Conservation (phyloP, 2,113 vertebrate species). For the Holacanthus passer region DNA sequence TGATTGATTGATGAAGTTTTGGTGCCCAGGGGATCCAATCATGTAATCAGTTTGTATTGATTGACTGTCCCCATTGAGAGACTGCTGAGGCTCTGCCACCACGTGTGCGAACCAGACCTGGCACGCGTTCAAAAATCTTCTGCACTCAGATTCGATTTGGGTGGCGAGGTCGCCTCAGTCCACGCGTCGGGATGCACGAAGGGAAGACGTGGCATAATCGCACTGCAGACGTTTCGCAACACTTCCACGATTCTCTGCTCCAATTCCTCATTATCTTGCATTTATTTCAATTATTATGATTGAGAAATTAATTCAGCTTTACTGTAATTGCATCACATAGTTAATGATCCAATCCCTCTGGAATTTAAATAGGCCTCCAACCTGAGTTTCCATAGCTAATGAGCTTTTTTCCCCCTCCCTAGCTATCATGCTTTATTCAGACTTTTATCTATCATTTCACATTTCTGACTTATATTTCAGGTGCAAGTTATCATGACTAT, state of each 20-base stretch:
- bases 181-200: constrained; percentile 37
- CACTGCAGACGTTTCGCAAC: constrained; percentile 41
- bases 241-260: constrained; percentile 44
- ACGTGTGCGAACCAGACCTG: constrained; percentile 49
- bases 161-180: constrained; percentile 26
- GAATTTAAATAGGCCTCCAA: constrained; percentile 63
- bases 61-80: constrained; percentile 74
- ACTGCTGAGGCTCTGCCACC: constrained; percentile 56
- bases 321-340: constrained; percentile 72
- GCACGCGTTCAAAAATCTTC: constrained; percentile 61
- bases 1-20: constrained; percentile 81
- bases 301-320: constrained; percentile 64
- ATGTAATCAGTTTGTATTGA: constrained; percentile 83
- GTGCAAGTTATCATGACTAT: constrained; percentile 33
- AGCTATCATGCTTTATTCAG: constrained; percentile 31
- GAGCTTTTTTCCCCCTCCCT: constrained; percentile 4
- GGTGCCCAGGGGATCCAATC: constrained; percentile 78
- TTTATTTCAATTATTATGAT: constrained; percentile 67
- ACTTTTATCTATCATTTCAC: constrained; percentile 41
- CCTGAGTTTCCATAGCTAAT: constrained; percentile 61
- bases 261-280: constrained; percentile 54
- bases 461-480: constrained; percentile 47
- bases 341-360: constrained; percentile 58
- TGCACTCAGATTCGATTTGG: constrained; percentile 66
- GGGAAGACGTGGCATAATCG: constrained; percentile 40